Percentiles rank a stretch among this genome's conserved stretches.
phyloP scores from a whole-genome alignment of 2,797 vertebrate species.

The Xiphophorus birchmanni region DNA sequence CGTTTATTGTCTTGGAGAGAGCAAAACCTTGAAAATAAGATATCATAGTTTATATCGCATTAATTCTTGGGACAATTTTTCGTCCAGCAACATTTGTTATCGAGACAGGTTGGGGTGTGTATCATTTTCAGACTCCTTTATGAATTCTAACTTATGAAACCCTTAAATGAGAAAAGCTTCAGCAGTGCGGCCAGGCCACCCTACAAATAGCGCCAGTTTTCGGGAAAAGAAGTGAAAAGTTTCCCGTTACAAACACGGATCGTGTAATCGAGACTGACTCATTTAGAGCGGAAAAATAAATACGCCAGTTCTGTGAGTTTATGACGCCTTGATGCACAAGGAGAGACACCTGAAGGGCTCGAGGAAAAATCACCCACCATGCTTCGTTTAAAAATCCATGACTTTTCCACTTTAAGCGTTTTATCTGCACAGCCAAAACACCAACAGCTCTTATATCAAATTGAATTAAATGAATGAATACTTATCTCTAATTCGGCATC shows the following conservation, averaged over 20 bases:
- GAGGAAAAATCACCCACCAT: background rate
- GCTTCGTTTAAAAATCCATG: background rate
- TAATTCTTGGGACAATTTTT: too few relatives aligned
- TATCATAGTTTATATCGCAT: too few relatives aligned
- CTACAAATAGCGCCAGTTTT: conserved; percentile 51
- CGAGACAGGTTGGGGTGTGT: too few relatives aligned
- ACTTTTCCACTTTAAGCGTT: background rate
- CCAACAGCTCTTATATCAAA: rapidly evolving
- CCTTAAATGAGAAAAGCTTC: too few relatives aligned
- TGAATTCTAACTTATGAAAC: background rate
- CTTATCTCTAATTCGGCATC: background rate
- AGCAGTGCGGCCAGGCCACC: too few relatives aligned
- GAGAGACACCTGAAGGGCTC: background rate
- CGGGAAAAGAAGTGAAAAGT: conserved; percentile 35
- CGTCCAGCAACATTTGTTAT: too few relatives aligned
- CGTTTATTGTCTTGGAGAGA: too few relatives aligned
- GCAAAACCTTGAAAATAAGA: too few relatives aligned
- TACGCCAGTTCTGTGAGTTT: conserved; percentile 40
- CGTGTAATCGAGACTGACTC: too few relatives aligned
- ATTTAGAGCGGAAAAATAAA: too few relatives aligned
- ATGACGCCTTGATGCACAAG: conserved; percentile 5
- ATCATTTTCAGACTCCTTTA: background rate
- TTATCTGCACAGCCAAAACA: background rate
- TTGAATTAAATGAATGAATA: rapidly evolving
- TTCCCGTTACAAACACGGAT: conserved; percentile 57